phyloP scores from a whole-genome alignment of 1,140 invertebrate species.

The Zaprionus camerounensis region DNA sequence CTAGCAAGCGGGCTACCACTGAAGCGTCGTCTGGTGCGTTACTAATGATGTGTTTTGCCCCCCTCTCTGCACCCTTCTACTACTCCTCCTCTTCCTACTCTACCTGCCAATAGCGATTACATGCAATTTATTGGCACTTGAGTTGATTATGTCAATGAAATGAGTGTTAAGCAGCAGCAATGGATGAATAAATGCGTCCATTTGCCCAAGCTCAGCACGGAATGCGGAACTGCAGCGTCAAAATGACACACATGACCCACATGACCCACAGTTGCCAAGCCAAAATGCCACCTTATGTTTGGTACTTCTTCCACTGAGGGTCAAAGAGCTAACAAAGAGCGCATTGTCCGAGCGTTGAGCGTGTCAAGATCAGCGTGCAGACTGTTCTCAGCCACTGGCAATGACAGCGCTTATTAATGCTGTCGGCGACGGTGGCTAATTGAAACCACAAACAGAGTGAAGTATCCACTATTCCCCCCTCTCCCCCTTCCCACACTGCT shows the following conservation, averaged over 20 bases:
- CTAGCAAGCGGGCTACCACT: background rate
- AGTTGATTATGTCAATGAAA: conserved; percentile 69
- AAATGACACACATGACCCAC: conserved; percentile 4
- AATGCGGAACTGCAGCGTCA: conserved; percentile 40
- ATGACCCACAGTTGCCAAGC: conserved; percentile 11
- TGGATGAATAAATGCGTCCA: conserved; percentile 37
- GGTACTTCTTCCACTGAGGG: too few species aligned
- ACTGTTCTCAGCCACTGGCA: conserved; percentile 7
- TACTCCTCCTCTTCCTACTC: too few species aligned
- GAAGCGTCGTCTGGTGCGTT: conserved; percentile 55
- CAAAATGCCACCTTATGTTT: background rate
- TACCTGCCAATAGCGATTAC: conserved; percentile 43
- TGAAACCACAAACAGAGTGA: background rate
- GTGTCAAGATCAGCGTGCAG: conserved; percentile 31
- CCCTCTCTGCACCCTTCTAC: background rate
- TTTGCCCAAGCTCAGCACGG: conserved; percentile 39
- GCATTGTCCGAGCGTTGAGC: conserved; percentile 26
- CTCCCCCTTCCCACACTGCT: background rate
- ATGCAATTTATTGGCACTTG: conserved; percentile 76
- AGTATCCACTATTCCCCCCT: background rate
- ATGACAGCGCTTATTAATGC: background rate
- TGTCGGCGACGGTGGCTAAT: background rate
- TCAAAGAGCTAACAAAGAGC: background rate
- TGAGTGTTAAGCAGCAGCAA: conserved; percentile 21
- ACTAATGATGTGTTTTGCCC: conserved; percentile 59